Percentiles rank a stretch among this genome's conserved stretches.
phyloP scores from a whole-genome alignment of 1,140 invertebrate species.

The Spodoptera litura region DNA sequence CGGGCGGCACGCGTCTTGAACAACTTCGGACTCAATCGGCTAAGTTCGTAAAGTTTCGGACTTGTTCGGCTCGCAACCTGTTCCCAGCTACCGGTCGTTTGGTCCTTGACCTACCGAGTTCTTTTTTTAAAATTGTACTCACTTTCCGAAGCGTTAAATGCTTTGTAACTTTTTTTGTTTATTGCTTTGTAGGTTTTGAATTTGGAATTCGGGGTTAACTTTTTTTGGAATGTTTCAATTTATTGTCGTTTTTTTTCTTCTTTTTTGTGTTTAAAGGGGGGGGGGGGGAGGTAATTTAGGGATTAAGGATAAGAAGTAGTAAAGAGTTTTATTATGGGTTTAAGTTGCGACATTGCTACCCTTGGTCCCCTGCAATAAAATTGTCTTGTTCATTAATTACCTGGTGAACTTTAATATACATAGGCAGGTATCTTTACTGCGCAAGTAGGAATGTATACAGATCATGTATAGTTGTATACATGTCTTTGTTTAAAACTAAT shows the following conservation, averaged over 20 bases:
- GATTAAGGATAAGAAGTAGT: not conserved
- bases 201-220: constrained; percentile 22
- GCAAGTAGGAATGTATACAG: no score
- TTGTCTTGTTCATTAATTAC: no score
- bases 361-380: no score
- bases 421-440: no score
- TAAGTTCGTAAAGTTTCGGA: not conserved
- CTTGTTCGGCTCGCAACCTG: constrained; percentile 13
- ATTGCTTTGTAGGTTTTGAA: constrained; percentile 32
- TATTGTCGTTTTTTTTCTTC: not conserved
- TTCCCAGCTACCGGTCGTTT: constrained; percentile 38
- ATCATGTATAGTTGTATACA: no score
- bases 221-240: constrained; percentile 27
- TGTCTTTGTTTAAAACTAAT: no score
- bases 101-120: constrained; percentile 40
- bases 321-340: no score
- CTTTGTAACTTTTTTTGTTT: constrained; percentile 36
- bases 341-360: no score
- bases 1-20: constrained; percentile 28
- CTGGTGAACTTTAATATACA: no score
- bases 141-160: constrained; percentile 27
- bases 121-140: constrained; percentile 30
- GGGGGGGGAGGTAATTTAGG: not conserved
- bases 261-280: not conserved
- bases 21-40: not conserved